Conservation (phyloP, 2,113 vertebrate genomes). For the Hemichromis elongatus region DNA sequence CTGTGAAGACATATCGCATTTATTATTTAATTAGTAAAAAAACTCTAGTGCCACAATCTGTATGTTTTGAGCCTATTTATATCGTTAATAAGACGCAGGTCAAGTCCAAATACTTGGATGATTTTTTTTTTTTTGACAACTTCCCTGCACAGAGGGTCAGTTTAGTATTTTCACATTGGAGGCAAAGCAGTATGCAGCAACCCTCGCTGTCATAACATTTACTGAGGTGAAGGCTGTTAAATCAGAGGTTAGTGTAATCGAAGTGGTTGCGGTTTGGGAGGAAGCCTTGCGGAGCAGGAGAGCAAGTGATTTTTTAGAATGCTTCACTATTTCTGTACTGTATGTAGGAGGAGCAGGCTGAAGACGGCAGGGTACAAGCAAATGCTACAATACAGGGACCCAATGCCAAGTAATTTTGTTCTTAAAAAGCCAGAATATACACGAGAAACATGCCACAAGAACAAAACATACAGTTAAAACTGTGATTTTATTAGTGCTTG, state of each 20-base stretch:
- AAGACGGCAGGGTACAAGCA: not conserved
- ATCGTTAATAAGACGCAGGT: not conserved
- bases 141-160: not conserved
- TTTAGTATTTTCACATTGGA: not conserved
- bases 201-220: not conserved
- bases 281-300: not conserved
- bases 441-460: not conserved
- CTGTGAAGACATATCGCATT: not conserved
- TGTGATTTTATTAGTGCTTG: not conserved
- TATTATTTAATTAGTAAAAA: not conserved
- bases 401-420: not conserved
- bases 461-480: not conserved
- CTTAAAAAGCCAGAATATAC: not conserved
- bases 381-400: not conserved
- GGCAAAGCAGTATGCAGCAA: not conserved
- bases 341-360: constrained; percentile 9
- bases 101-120: not conserved
- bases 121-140: not conserved
- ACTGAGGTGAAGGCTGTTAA: not conserved
- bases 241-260: not conserved
- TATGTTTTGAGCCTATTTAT: not conserved
- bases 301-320: not conserved
- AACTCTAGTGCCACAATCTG: not conserved
- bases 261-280: not conserved
- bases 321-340: not conserved